Percentiles rank a stretch among this genome's conserved stretches.
Evolutionary conservation across 2,888 invertebrate genomes (phyloP).

Genomic region (Rhingia campestris): DNA sequence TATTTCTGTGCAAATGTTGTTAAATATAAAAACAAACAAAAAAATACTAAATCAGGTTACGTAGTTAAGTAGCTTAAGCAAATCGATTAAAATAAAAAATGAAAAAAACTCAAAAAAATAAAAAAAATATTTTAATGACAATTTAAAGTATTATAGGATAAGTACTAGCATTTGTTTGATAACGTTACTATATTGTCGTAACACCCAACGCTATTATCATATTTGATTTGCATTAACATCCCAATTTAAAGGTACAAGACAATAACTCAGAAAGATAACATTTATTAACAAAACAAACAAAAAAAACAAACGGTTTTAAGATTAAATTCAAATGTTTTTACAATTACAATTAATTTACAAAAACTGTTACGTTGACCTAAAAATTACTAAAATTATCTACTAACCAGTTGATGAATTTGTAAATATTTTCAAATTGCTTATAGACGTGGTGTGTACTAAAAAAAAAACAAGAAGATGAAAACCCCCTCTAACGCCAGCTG

Average conservation of each 20-base stretch:
- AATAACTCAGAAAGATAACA: conserved; percentile 61
- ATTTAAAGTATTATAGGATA: conserved; percentile 68
- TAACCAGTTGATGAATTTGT: conserved; percentile 15
- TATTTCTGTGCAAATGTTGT: conserved; percentile 69
- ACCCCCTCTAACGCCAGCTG: background rate
- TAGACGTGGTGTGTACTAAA: conserved; percentile 1
- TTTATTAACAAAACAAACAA: conserved; percentile 12
- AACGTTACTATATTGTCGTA: conserved; percentile 36
- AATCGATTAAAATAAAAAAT: conserved; percentile 52
- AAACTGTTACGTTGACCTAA: background rate
- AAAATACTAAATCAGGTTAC: conserved; percentile 60
- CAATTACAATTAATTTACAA: conserved; percentile 9
- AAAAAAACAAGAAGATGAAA: background rate
- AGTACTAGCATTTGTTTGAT: conserved; percentile 55
- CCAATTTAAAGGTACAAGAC: conserved; percentile 57
- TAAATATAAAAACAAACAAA: conserved; percentile 37
- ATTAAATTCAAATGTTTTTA: conserved; percentile 11
- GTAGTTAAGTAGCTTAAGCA: conserved; percentile 66
- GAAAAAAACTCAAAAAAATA: too few species aligned
- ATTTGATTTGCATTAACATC: conserved; percentile 55
- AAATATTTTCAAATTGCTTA: conserved; percentile 33
- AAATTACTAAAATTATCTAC: background rate
- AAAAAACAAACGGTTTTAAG: conserved; percentile 21
- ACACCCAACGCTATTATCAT: conserved; percentile 36
- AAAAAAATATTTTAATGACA: conserved; percentile 43